Conservation (phyloP, 2,888 invertebrate genomes). For the Harpalus rubripes region DNA sequence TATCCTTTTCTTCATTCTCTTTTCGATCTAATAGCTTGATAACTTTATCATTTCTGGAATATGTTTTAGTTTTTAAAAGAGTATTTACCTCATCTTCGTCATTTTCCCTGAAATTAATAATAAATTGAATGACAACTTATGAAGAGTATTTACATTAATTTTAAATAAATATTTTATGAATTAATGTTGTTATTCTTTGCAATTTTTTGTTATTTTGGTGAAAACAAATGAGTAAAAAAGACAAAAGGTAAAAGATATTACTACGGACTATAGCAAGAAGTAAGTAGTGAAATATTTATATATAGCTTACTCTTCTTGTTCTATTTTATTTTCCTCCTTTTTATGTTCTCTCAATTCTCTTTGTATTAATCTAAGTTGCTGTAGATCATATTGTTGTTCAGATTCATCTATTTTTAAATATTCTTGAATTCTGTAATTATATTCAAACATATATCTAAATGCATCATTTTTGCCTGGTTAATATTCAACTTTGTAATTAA, state of each 20-base stretch:
- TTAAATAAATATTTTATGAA: too few relatives aligned
- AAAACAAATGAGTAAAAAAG: too few relatives aligned
- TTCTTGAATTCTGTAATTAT: slow-evolving; percentile 23
- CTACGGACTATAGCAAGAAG: too few relatives aligned
- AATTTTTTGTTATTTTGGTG: too few relatives aligned
- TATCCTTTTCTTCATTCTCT: neutral
- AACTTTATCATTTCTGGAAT: slow-evolving; percentile 10
- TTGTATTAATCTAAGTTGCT: slow-evolving; percentile 18
- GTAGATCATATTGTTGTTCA: slow-evolving; percentile 33
- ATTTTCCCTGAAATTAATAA: slow-evolving; percentile 7
- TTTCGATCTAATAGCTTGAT: slow-evolving; percentile 12
- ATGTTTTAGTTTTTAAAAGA: slow-evolving; percentile 29
- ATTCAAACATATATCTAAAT: neutral
- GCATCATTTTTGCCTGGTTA: too few relatives aligned
- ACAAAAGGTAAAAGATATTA: too few relatives aligned
- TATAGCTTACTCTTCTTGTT: neutral
- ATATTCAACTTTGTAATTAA: too few relatives aligned
- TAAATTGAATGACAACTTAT: too few relatives aligned
- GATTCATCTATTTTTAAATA: neutral
- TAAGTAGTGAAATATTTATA: neutral
- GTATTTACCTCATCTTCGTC: neutral
- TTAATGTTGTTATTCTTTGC: too few relatives aligned
- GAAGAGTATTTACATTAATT: too few relatives aligned
- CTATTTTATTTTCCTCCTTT: neutral
- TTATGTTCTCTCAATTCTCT: slow-evolving; percentile 13